Base-by-base conservation (phyloP, 2,797 vertebrate species). In the Taeniopygia guttata region DNA sequence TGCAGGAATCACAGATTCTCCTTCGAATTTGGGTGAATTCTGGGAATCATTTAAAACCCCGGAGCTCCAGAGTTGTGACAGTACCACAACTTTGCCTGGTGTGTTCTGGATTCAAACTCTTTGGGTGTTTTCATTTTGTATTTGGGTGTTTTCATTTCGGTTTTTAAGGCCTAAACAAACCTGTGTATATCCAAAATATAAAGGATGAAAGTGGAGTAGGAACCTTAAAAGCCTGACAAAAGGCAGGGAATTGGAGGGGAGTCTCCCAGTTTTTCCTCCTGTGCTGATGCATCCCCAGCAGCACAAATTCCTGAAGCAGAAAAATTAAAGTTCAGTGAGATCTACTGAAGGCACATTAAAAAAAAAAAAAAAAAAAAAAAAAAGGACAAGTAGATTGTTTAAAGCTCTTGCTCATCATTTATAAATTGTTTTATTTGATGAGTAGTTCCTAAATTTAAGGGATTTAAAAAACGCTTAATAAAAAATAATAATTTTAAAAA, bases 251-350 rank as follows among this genome's bases (percentile, higher is more conserved):
- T 29, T 56, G 0, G 0, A 72, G 55, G 29, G 51, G 20, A 54
- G 25, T 14, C 70, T 40, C 40, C 11, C 21, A 42, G 34, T 13
- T 81, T 90, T 92, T 84, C 45, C 26, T 86, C 52, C 34, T n/a
- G 36, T 32, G 25, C 45, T 88, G 73, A 26, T 6, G 7, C 18
- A 7, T 29, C n/a, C 70, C 54, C 26, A 21, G 38, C 45, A 70
- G 67, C 51, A 48, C 4, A 84, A 96, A 92, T 92, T 91, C 90
- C 91, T 92, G 49, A 90, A 82, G 38, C 10, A 59, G 16, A 36
- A 55, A 93, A 82, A 36, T 59, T 55, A 34, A 62, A 87, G 10
- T 81, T 60, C 23, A 46, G 67, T 7, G 27, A 38, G 60, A 91
- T 78, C 89, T 72, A 48, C 54, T 22, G 34, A 90, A 94, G 55